phyloP scores from a whole-genome alignment of 2,113 vertebrate genomes.

The Plecotus auritus region DNA sequence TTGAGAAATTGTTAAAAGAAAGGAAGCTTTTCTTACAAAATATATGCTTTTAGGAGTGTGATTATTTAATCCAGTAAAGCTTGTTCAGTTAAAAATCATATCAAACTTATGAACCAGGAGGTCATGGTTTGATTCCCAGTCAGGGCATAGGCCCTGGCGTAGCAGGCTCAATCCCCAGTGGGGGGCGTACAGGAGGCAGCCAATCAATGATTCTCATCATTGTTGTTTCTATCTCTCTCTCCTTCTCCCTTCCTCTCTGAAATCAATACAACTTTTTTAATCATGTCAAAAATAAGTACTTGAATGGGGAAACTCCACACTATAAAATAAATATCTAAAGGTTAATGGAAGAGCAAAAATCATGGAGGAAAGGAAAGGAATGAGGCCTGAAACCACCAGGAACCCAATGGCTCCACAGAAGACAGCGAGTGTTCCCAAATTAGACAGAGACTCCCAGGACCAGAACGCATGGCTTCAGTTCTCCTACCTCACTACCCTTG shows the following conservation, averaged over 20 bases:
- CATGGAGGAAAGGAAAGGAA: not conserved
- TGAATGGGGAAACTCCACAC: not conserved
- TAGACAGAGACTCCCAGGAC: not conserved
- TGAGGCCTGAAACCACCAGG: not conserved
- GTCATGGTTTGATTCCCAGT: no score
- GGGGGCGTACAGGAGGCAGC: no score
- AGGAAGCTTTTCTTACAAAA: not conserved
- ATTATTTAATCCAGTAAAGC: conserved; percentile 9
- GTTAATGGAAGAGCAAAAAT: not conserved
- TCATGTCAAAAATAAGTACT: not conserved
- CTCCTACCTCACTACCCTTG: not conserved
- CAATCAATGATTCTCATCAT: no score
- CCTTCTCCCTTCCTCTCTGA: no score
- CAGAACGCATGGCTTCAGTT: not conserved
- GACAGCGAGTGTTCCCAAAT: not conserved
- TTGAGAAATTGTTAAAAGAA: not conserved
- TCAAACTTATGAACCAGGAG: no score
- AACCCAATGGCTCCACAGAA: not conserved
- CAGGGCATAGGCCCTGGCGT: no score
- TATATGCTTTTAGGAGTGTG: not conserved
- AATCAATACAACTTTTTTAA: no score
- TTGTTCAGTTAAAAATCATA: not conserved
- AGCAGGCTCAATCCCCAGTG: no score
- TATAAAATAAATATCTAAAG: not conserved
- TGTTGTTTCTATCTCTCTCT: no score